phyloP scores from a whole-genome alignment of 2,888 invertebrate species.

The Rhamnusium bicolor region DNA sequence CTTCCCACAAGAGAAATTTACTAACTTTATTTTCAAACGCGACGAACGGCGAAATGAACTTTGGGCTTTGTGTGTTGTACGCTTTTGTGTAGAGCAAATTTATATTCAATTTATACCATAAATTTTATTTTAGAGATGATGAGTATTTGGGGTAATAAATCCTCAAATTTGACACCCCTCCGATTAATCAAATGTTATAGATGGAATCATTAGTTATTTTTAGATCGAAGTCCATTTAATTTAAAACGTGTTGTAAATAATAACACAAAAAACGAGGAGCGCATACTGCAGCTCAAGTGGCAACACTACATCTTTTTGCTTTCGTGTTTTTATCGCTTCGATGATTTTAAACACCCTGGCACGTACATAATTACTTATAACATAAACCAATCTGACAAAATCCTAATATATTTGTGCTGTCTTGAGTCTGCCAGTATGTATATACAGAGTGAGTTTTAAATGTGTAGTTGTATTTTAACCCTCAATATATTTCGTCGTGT shows the following conservation, averaged over 20 bases:
- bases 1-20: conserved; percentile 31
- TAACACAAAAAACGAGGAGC: neutral
- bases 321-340: no score
- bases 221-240: conserved; percentile 28
- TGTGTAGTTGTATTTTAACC: no score
- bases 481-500: no score
- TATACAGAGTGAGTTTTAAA: no score
- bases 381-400: no score
- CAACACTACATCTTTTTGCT: no score
- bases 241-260: conserved; percentile 33
- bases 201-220: conserved; percentile 33
- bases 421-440: no score
- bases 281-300: neutral
- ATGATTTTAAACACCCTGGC: no score
- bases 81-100: conserved; percentile 52
- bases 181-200: conserved; percentile 41
- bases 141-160: conserved; percentile 38
- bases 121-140: conserved; percentile 49
- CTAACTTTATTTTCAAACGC: conserved; percentile 42
- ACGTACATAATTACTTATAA: no score
- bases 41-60: conserved; percentile 43
- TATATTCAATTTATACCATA: conserved; percentile 54
- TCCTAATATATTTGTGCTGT: no score
- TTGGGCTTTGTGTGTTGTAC: conserved; percentile 42
- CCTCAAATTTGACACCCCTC: conserved; percentile 37